Percentiles rank a stretch among this genome's conserved stretches.
Evolutionary conservation across 1,140 invertebrate species (phyloP).

Genomic region (Coboldia fuscipes): DNA sequence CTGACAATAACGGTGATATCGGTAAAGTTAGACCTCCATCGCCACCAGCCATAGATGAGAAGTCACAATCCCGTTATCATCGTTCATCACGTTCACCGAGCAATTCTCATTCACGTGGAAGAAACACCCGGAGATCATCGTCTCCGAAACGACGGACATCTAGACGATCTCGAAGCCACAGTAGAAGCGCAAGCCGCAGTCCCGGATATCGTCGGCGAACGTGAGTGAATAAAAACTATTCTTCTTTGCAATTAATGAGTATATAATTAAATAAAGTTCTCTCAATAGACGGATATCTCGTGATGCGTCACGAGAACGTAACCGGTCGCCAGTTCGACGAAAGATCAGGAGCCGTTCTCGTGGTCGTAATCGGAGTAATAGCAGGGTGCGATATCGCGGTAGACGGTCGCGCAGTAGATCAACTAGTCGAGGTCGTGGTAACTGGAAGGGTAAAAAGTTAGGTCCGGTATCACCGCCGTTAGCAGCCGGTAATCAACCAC

Average conservation of each 20-base stretch:
- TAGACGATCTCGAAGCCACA: constrained; percentile 5
- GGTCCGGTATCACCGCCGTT: constrained; percentile 13
- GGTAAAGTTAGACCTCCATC: not conserved
- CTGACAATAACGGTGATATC: not conserved
- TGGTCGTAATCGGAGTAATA: constrained; percentile 5
- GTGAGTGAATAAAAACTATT: not conserved
- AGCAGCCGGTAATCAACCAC: constrained; percentile 6
- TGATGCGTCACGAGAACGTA: not conserved
- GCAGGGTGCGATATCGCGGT: constrained; percentile 7
- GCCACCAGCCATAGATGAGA: not conserved
- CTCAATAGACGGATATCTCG: not conserved
- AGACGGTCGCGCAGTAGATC: constrained; percentile 12
- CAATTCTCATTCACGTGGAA: constrained; percentile 1
- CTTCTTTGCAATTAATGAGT: not conserved
- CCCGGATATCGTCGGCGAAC: no score
- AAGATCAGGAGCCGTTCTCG: constrained; percentile 6
- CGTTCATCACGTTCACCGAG: not conserved
- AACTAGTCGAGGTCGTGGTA: constrained; percentile 7
- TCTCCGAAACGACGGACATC: constrained; percentile 5
- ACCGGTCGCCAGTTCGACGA: not conserved
- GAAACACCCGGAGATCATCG: constrained; percentile 6
- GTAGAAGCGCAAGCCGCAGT: no score
- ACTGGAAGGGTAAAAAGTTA: constrained; percentile 17
- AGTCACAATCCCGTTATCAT: not conserved
- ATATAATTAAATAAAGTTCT: not conserved